Evolutionary conservation across 1,140 invertebrate genomes (phyloP).

Genomic region (Lordiphosa stackelbergi): DNA sequence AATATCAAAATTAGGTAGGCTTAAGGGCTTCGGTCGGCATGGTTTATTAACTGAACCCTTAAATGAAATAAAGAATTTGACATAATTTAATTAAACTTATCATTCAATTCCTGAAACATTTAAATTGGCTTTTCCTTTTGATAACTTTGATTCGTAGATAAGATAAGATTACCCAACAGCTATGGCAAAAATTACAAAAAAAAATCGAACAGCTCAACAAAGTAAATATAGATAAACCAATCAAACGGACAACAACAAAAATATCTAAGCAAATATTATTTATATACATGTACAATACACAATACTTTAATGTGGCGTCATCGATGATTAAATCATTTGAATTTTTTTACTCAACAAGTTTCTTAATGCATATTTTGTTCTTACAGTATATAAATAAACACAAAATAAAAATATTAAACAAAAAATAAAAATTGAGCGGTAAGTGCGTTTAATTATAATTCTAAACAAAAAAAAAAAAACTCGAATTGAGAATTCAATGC

Average conservation of each 20-base stretch:
- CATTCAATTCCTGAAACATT: constrained; percentile 3
- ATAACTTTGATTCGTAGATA: constrained; percentile 22
- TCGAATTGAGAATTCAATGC: constrained; percentile 1
- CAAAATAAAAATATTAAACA: constrained; percentile 10
- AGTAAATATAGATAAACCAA: constrained; percentile 19
- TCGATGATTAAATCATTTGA: constrained; percentile 55
- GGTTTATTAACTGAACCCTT: too few species aligned
- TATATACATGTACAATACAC: constrained; percentile 5
- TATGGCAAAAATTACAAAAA: constrained; percentile 17
- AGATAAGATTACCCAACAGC: constrained; percentile 53
- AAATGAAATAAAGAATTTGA: too few species aligned
- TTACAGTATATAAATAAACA: constrained; percentile 43
- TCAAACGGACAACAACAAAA: constrained; percentile 39
- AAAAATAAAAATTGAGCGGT: constrained; percentile 33
- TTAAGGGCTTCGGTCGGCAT: too few species aligned
- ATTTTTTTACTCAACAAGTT: not conserved
- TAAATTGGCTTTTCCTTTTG: constrained; percentile 27
- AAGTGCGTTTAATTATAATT: constrained; percentile 56
- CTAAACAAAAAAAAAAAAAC: constrained; percentile 28
- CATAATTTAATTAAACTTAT: too few species aligned
- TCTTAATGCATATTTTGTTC: constrained; percentile 21
- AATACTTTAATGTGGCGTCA: constrained; percentile 42
- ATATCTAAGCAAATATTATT: constrained; percentile 25
- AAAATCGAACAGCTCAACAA: constrained; percentile 2
- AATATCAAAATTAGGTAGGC: too few species aligned